Conservation (phyloP, 2,888 invertebrate genomes). For the Phymatocera aterrima region DNA sequence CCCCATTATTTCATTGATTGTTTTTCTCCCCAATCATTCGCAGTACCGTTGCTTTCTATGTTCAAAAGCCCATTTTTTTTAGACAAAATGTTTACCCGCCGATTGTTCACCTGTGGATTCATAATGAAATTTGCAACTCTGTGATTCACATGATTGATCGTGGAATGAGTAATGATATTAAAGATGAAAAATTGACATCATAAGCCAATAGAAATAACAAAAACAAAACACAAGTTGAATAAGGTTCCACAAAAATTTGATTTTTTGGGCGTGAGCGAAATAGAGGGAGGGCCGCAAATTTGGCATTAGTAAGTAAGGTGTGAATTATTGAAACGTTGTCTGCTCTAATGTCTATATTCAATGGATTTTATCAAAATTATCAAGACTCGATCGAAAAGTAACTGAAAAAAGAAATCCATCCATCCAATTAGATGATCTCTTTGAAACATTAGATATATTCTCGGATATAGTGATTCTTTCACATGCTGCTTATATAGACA, state of each 20-base stretch:
- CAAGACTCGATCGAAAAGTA: neutral
- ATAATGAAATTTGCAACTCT: neutral
- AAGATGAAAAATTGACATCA: no score
- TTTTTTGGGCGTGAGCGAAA: no score
- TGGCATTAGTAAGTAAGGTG: no score
- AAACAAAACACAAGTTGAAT: no score
- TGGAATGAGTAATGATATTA: neutral
- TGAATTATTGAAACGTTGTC: neutral
- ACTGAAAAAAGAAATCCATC: no score
- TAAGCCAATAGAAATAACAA: no score
- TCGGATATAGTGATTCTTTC: no score
- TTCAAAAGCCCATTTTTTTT: neutral
- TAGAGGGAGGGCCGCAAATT: no score
- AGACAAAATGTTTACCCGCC: neutral
- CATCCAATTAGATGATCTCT: no score
- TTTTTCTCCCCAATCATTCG: neutral
- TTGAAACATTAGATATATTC: no score
- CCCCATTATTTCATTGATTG: neutral
- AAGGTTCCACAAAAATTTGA: no score
- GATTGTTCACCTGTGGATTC: conserved; percentile 11
- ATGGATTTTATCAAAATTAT: neutral
- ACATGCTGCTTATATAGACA: no score
- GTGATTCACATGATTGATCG: neutral
- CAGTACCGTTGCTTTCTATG: neutral
- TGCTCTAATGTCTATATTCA: neutral